These are phyloP conservation scores for Ranitomeya imitator DNA, from an alignment of 2,113 vertebrate genomes.

Conservation along the genomic window DNA sequence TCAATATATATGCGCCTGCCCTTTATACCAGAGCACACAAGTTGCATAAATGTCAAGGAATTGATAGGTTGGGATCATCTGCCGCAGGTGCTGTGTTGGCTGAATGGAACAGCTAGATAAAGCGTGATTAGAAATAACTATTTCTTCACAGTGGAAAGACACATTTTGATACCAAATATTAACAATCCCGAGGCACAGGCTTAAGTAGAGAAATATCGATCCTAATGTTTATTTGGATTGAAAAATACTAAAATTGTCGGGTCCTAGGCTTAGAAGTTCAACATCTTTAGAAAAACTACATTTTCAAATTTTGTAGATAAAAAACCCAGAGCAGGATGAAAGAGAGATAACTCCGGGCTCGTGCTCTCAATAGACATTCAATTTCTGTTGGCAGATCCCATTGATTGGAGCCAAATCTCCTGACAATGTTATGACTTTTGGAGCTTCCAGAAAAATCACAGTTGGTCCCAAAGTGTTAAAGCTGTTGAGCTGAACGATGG, in stretches of 20 bases:
- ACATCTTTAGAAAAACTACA: not conserved
- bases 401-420: too few species aligned
- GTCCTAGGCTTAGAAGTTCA: not conserved
- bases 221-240: not conserved
- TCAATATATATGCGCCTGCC: conserved; percentile 22
- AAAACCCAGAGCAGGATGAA: too few species aligned
- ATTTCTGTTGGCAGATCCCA: too few species aligned
- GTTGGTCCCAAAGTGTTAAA: too few species aligned
- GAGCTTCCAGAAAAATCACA: too few species aligned
- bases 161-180: not conserved
- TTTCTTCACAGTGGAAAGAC: not conserved
- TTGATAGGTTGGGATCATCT: conserved; percentile 35
- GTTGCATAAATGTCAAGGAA: conserved; percentile 47
- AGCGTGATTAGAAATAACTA: not conserved
- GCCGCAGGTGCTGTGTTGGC: not conserved
- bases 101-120: not conserved
- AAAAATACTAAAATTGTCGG: not conserved
- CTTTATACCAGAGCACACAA: conserved; percentile 19
- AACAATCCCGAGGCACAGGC: not conserved
- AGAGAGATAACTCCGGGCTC: too few species aligned
- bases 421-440: too few species aligned
- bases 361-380: too few species aligned
- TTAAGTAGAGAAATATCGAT: not conserved
- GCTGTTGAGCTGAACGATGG: too few species aligned
- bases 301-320: not conserved